Evolutionary conservation across 2,113 vertebrate genomes (phyloP), one percentile per base, ranked within the genome.

Genomic region (Cricetomys ansorgei): DNA sequence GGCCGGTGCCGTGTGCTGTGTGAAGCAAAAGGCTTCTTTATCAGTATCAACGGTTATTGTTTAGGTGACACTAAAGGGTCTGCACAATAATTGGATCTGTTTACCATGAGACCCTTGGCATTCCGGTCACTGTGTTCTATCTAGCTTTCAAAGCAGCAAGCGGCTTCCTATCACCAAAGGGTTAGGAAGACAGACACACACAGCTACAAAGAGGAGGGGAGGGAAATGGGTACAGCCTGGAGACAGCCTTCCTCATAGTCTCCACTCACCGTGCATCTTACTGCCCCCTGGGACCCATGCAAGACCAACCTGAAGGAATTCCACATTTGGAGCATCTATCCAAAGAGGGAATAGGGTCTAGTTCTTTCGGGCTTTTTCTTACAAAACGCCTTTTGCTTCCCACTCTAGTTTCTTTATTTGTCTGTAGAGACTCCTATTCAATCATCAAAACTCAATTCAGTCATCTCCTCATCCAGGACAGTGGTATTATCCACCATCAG

Each of bases 31-130:
- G 6, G 21, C 2, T n/a, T 87, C 93, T 93, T 96, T 97, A 25
- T 31, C 9, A 4, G 11, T 45, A 75, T 96, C 97, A 95, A 96
- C 81, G 96, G 88, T 96, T 90, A 96, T 96, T 96, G 96, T 96
- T 94, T 87, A 87, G 91, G 53, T 23, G 10, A 72, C 73, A 85
- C 92, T 95, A 92, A 95, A 81, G 69, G 40, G 93, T 92, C 50
- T 72, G 53, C 43, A 89, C 55, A 72, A 81, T 55, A 96, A 95
- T 62, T 65, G 7, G 29, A 90, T 75, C 64, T 29, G 29, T 85
- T 96, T 75, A 85, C 43, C 65, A 73, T 3, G 64, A 92, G 91
- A 31, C 90, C 55, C 16, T 69, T 16, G 88, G 34, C 23, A 40
- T 50, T 45, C 70, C 43, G 77, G 55, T 77, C 83, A 88, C 64